Evolutionary conservation across 2,797 vertebrate species (phyloP).

Genomic region (Manis javanica): DNA sequence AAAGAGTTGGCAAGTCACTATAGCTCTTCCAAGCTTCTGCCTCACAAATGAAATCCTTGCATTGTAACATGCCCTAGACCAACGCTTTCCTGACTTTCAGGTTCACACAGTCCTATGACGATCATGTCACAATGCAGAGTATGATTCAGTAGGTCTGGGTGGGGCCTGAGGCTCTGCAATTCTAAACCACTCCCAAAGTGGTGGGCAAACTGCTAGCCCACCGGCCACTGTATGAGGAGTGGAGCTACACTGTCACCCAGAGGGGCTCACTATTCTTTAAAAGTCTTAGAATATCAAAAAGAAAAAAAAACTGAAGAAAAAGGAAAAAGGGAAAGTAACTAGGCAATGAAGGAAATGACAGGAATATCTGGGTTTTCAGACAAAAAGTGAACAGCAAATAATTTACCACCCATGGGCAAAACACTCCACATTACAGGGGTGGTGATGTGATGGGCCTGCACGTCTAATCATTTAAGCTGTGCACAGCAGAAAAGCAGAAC

Average conservation of each 20-base stretch:
- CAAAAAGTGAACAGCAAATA: constrained; percentile 32
- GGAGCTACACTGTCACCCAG: background rate
- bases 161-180: background rate
- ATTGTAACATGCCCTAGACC: background rate
- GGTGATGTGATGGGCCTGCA: background rate
- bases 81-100: background rate
- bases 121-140: background rate
- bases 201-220: background rate
- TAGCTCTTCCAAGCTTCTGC: background rate
- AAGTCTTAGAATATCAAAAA: background rate
- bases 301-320: background rate
- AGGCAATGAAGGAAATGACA: background rate
- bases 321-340: background rate
- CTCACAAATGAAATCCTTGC: constrained; percentile 48
- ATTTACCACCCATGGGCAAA: background rate
- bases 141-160: background rate
- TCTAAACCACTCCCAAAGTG: background rate
- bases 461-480: background rate
- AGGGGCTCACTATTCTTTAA: background rate
- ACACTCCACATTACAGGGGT: background rate
- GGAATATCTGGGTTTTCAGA: constrained; percentile 10
- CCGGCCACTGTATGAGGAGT: background rate
- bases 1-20: background rate
- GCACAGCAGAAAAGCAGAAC: background rate
- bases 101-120: background rate